A percentile compares a stretch with the other conserved stretches of the same genome.
Evolutionary conservation across 2,888 invertebrate species (phyloP).

Genomic region (Shargacucullia verbasci): DNA sequence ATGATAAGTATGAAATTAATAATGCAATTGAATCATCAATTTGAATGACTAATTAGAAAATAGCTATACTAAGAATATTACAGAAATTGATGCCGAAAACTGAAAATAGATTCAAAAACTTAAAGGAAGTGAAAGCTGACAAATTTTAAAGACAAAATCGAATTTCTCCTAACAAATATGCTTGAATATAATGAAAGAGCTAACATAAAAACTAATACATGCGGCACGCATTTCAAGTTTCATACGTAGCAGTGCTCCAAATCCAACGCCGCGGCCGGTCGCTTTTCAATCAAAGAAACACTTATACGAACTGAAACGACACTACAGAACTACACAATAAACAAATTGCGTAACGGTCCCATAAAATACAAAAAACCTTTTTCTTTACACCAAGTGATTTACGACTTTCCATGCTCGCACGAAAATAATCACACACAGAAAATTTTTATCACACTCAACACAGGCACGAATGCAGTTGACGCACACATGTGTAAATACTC

Average conservation of each 20-base stretch:
- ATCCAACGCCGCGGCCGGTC: slow-evolving; percentile 25
- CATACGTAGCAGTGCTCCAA: slow-evolving; percentile 25
- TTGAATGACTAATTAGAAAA: too few relatives aligned
- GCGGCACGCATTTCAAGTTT: slow-evolving; percentile 13
- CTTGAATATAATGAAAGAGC: slow-evolving; percentile 16
- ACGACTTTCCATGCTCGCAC: slow-evolving; percentile 66
- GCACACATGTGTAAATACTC: slow-evolving; percentile 65
- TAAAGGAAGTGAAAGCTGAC: slow-evolving; percentile 4
- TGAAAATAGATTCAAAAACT: not conserved
- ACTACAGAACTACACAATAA: slow-evolving; percentile 59
- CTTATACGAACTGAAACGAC: slow-evolving; percentile 51
- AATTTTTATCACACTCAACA: slow-evolving; percentile 39
- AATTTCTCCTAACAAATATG: not conserved
- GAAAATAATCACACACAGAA: slow-evolving; percentile 53
- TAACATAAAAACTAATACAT: slow-evolving; percentile 15
- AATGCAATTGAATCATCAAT: slow-evolving; percentile 21
- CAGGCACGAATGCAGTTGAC: slow-evolving; percentile 23
- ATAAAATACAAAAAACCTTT: slow-evolving; percentile 74
- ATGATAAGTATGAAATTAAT: slow-evolving; percentile 13
- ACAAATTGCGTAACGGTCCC: slow-evolving; percentile 70
- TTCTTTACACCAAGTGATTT: slow-evolving; percentile 70
- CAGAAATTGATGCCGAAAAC: not conserved
- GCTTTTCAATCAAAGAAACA: slow-evolving; percentile 40
- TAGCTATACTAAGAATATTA: too few relatives aligned
- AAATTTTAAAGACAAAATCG: slow-evolving; percentile 1